Conservation (phyloP, 2,888 invertebrate species). For the Dasypogon diadema region DNA sequence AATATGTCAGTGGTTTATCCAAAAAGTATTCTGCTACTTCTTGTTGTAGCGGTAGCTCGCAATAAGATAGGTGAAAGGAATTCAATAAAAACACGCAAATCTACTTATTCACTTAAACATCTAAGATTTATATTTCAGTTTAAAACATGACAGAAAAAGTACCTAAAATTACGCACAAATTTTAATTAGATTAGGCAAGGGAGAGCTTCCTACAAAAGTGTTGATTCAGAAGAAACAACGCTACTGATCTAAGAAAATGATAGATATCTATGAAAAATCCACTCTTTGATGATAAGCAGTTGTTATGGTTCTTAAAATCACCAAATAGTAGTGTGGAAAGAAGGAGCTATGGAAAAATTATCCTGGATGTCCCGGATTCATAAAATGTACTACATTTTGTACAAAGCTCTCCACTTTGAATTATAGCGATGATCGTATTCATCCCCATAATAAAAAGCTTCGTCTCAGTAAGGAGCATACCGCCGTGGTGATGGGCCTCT, state of each 20-base stretch:
- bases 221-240: too few relatives aligned
- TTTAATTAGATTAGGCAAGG: conserved; percentile 14
- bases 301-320: conserved; percentile 15
- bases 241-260: conserved; percentile 10
- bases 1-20: too few relatives aligned
- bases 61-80: too few relatives aligned
- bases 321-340: neutral
- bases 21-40: too few relatives aligned
- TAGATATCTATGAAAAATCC: conserved; percentile 12
- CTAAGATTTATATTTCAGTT: conserved; percentile 34
- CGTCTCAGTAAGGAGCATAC: conserved; percentile 84
- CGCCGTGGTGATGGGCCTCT: conserved; percentile 87
- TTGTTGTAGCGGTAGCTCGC: too few relatives aligned
- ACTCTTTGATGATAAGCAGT: conserved; percentile 3
- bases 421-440: conserved; percentile 23
- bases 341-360: neutral
- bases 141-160: conserved; percentile 24
- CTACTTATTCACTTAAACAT: conserved; percentile 15
- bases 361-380: neutral
- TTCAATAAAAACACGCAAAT: too few relatives aligned
- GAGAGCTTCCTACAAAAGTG: conserved; percentile 39
- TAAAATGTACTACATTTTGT: conserved; percentile 23
- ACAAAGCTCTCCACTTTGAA: conserved; percentile 20
- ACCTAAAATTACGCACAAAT: conserved; percentile 9
- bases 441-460: conserved; percentile 61